Percentiles rank a stretch among this genome's conserved stretches.
phyloP scores from a whole-genome alignment of 2,113 vertebrate genomes.

The Grammomys dolichurus region DNA sequence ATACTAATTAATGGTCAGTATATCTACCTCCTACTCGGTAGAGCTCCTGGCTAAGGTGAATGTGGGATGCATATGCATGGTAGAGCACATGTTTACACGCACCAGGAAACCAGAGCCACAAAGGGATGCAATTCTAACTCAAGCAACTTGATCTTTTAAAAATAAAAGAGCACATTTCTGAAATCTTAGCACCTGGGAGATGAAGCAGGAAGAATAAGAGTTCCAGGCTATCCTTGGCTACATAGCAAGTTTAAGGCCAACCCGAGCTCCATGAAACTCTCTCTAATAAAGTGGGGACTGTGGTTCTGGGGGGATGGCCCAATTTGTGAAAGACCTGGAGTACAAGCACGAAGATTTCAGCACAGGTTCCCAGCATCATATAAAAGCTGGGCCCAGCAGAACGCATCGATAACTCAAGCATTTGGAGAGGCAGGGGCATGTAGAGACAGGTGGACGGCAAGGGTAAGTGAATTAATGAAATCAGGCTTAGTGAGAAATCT shows the following conservation, averaged over 20 bases:
- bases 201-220: neutral
- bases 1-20: too few species aligned
- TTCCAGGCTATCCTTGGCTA: neutral
- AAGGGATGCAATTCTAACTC: constrained; percentile 3
- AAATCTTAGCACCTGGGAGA: neutral
- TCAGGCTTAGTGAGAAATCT: neutral
- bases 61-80: neutral
- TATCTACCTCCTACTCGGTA: neutral
- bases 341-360: neutral
- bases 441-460: neutral
- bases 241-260: neutral
- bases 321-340: neutral
- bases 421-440: too few species aligned
- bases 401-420: too few species aligned
- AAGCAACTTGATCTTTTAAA: neutral
- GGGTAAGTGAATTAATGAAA: neutral
- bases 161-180: neutral
- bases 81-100: neutral
- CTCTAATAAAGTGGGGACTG: too few species aligned
- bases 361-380: too few species aligned
- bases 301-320: neutral
- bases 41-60: neutral
- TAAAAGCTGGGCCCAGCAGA: neutral
- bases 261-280: neutral
- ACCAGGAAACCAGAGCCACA: constrained; percentile 40